A percentile compares a stretch with the other conserved stretches of the same genome.
phyloP scores from a whole-genome alignment of 2,797 vertebrate species.

The Mormyrops attenuatus region DNA sequence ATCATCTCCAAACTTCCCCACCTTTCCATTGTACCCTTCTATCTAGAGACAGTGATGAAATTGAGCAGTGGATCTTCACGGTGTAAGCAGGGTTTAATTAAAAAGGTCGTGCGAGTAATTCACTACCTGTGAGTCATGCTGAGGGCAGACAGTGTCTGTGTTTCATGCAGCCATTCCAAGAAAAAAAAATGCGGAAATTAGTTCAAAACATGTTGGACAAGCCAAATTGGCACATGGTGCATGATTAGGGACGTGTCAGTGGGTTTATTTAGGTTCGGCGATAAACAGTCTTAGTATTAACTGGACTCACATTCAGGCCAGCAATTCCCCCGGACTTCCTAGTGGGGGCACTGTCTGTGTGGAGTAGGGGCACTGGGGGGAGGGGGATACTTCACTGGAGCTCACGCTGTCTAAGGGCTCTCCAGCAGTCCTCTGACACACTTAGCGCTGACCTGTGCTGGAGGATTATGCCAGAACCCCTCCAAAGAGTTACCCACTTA shows the following conservation, averaged over 20 bases:
- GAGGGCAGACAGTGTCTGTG: background rate
- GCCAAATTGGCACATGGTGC: background rate
- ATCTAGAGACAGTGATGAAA: background rate
- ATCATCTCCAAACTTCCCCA: background rate
- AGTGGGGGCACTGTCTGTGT: background rate
- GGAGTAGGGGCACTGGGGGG: no score
- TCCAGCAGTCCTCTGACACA: background rate
- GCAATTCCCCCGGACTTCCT: background rate
- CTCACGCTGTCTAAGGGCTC: background rate
- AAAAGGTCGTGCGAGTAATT: background rate
- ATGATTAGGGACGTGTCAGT: background rate
- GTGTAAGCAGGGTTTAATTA: conserved; percentile 11
- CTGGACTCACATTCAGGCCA: background rate
- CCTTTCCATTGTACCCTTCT: background rate
- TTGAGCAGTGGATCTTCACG: background rate
- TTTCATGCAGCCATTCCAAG: background rate
- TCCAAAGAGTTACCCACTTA: background rate
- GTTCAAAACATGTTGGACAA: background rate
- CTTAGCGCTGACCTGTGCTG: background rate
- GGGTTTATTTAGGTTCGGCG: background rate
- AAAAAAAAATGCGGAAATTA: background rate
- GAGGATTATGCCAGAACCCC: background rate
- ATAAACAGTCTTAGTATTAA: background rate
- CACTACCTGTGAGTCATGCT: background rate
- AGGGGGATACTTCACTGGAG: background rate